Percentiles rank a stretch among this genome's conserved stretches.
Conservation (phyloP, 2,113 vertebrate species). For the Eurypyga helias region DNA sequence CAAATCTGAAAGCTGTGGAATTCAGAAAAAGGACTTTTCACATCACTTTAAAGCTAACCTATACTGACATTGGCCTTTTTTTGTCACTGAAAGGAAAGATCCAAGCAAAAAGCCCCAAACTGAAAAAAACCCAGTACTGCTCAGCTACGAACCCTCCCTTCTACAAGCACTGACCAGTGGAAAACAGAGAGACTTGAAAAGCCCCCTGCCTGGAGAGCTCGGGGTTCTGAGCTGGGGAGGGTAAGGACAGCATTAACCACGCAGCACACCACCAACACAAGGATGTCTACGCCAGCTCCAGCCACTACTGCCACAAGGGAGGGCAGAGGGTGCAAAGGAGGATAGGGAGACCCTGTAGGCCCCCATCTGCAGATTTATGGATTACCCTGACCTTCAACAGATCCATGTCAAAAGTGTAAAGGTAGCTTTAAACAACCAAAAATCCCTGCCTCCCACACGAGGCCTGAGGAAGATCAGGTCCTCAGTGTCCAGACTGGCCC, state of each 20-base stretch:
- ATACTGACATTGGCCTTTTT: not conserved
- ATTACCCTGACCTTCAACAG: not conserved
- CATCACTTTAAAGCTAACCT: not conserved
- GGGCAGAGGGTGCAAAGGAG: not conserved
- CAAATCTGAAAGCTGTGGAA: not conserved
- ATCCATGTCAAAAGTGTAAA: not conserved
- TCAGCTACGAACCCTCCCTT: not conserved
- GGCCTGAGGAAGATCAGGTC: constrained; percentile 11
- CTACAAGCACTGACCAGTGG: not conserved
- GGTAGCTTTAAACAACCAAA: not conserved
- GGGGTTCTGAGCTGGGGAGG: not conserved
- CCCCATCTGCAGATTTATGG: not conserved
- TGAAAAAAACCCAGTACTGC: not conserved
- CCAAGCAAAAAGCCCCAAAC: not conserved
- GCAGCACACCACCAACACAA: not conserved
- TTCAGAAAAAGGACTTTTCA: not conserved
- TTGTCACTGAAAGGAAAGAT: not conserved
- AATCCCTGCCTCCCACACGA: not conserved
- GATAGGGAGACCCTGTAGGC: not conserved
- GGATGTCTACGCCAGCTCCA: not conserved
- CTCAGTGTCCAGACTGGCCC: not conserved
- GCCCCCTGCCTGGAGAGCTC: not conserved
- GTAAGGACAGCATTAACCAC: not conserved
- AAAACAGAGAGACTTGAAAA: not conserved
- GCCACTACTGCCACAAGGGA: not conserved